Conservation (phyloP, 2,888 invertebrate species). For the Trachelus stipa region DNA sequence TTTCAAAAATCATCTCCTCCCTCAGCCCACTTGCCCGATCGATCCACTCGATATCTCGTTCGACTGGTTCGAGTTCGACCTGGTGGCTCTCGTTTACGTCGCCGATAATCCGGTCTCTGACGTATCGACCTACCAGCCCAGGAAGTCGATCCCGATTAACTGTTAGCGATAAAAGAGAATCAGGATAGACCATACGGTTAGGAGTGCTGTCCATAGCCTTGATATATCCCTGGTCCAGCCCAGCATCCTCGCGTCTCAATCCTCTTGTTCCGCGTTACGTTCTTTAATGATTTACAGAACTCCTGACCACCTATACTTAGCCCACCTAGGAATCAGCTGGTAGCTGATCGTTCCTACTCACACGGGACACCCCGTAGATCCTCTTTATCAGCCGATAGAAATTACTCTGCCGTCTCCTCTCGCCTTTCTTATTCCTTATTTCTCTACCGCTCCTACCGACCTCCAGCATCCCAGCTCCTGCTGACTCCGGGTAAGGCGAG, state of each 20-base stretch:
- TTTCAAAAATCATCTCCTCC: neutral
- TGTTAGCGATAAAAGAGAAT: slow-evolving; percentile 23
- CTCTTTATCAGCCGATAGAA: neutral
- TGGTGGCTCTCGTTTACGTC: neutral
- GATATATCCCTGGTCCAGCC: slow-evolving; percentile 1
- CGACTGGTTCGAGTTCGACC: slow-evolving; percentile 7
- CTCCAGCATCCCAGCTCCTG: neutral
- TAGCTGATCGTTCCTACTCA: neutral
- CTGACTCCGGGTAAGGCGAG: neutral
- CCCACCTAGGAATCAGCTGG: neutral
- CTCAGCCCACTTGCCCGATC: neutral
- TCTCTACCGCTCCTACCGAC: neutral
- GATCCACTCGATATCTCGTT: slow-evolving; percentile 1
- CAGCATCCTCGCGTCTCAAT: slow-evolving; percentile 21
- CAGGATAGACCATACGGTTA: neutral
- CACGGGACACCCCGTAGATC: neutral
- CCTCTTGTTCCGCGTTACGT: neutral
- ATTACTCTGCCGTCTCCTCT: neutral
- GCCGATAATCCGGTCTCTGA: slow-evolving; percentile 23
- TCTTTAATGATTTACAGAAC: neutral
- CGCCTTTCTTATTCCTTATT: slow-evolving; percentile 1
- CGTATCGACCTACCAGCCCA: slow-evolving; percentile 7
- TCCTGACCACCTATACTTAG: too few relatives aligned
- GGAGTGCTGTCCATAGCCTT: neutral
- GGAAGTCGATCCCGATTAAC: slow-evolving; percentile 24